Conservation (phyloP, 2,113 vertebrate species). For the Hucho hucho region DNA sequence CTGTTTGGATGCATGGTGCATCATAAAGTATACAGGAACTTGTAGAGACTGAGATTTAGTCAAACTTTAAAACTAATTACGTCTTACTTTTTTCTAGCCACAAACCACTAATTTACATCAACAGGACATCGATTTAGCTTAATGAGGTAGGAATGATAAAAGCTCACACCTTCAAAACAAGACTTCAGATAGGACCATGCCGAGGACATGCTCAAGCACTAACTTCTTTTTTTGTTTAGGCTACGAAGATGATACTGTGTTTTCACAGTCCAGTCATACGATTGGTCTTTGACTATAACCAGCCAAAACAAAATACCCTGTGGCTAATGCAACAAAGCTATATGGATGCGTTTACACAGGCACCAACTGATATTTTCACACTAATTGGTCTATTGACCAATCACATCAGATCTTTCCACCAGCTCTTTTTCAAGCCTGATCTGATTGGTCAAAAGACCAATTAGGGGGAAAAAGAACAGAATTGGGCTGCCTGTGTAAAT, state of each 20-base stretch:
- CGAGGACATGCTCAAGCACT: background rate
- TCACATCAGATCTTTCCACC: no score
- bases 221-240: background rate
- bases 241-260: background rate
- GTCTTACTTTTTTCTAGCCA: background rate
- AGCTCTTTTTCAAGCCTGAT: no score
- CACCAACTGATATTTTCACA: no score
- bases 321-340: background rate
- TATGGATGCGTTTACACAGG: background rate
- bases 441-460: no score
- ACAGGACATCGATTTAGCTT: background rate
- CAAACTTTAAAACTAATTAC: background rate
- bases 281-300: background rate
- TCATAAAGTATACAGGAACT: no score
- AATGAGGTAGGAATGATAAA: background rate
- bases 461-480: no score
- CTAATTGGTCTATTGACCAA: no score
- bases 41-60: background rate
- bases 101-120: background rate
- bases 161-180: background rate
- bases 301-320: background rate
- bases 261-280: background rate
- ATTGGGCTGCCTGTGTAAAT: no score
- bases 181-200: background rate
- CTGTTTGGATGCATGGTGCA: no score